These are phyloP conservation scores for Lytechinus pictus DNA, from an alignment of 35 echinoderm and acorn worm genomes.

Conservation along the genomic window DNA sequence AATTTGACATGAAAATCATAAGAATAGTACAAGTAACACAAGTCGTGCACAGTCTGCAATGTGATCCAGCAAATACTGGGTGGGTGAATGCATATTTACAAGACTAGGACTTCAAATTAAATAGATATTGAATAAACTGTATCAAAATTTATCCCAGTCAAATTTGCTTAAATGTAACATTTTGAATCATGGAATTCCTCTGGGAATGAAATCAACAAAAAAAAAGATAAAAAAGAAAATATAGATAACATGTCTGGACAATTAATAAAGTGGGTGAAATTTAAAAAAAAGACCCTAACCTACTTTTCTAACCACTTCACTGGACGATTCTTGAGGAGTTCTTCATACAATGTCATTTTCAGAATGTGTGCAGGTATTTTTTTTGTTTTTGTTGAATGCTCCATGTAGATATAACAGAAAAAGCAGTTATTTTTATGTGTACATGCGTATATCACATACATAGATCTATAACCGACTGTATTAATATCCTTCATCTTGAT, in stretches of 20 bases:
- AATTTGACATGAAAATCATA: no score
- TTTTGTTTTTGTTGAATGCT: background rate
- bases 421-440: constrained; percentile 1
- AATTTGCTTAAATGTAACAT: background rate
- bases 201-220: background rate
- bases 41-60: background rate
- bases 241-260: no score
- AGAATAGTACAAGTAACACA: background rate
- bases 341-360: constrained; percentile 5
- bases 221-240: background rate
- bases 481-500: background rate
- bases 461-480: background rate
- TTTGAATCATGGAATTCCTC: background rate
- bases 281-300: background rate
- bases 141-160: background rate
- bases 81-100: no score
- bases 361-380: constrained; percentile 17
- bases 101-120: no score
- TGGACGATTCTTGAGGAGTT: background rate
- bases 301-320: background rate
- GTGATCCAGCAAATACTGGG: constrained; percentile 4
- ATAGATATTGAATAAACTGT: no score
- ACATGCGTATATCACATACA: constrained; percentile 25
- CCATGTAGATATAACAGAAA: constrained; percentile 19
- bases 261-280: no score